phyloP scores from a whole-genome alignment of 2,888 invertebrate genomes.

The Philereme vetulata region DNA sequence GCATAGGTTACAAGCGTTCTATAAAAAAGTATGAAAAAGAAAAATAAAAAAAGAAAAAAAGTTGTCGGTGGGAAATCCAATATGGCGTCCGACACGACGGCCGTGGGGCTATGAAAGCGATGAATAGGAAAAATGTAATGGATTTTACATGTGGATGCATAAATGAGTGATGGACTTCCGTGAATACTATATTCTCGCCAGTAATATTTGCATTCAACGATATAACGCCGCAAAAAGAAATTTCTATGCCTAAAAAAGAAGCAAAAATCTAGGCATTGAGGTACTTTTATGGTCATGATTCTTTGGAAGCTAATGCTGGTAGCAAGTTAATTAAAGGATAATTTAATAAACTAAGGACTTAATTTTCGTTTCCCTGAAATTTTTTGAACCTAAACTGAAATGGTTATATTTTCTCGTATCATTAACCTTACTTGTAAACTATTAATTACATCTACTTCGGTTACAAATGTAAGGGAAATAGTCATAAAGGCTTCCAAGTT shows the following conservation, averaged over 20 bases:
- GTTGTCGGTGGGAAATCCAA: constrained; percentile 1
- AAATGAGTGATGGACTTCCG: constrained; percentile 22
- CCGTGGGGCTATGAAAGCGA: constrained; percentile 23
- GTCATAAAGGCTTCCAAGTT: not conserved
- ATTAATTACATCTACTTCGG: too few species aligned
- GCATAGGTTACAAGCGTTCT: too few species aligned
- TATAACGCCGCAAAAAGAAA: not conserved
- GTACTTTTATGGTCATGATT: too few species aligned
- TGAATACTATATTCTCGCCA: constrained; percentile 8
- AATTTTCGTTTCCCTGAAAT: too few species aligned
- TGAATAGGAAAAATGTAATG: constrained; percentile 29
- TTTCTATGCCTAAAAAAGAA: too few species aligned
- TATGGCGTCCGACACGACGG: constrained; percentile 13
- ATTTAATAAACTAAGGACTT: too few species aligned
- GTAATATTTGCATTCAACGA: not conserved
- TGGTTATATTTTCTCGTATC: too few species aligned
- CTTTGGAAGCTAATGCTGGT: too few species aligned
- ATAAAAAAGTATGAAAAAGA: not conserved
- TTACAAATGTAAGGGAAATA: constrained; percentile 8
- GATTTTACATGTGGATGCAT: constrained; percentile 23
- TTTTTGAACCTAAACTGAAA: too few species aligned
- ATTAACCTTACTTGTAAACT: too few species aligned
- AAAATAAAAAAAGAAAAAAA: not conserved
- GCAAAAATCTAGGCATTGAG: too few species aligned
- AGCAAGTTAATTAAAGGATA: too few species aligned